Percentiles rank a stretch among this genome's conserved stretches.
phyloP scores from a whole-genome alignment of 2,888 invertebrate species.

The Eupithecia inturbata region DNA sequence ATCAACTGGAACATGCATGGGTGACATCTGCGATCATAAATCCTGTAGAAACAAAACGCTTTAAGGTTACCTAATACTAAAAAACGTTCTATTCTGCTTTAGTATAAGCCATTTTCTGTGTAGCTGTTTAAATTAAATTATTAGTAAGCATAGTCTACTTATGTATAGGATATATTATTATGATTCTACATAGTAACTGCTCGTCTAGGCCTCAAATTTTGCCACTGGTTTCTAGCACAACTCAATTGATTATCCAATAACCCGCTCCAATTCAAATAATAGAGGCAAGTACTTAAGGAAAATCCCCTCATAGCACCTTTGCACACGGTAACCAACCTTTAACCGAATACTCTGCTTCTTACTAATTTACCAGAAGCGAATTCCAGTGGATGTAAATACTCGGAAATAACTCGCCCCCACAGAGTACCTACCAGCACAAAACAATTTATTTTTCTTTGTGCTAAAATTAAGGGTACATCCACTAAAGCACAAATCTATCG shows the following conservation, averaged over 20 bases:
- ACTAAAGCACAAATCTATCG: slow-evolving; percentile 9
- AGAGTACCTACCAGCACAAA: slow-evolving; percentile 54
- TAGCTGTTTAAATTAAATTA: background rate
- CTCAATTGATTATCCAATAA: slow-evolving; percentile 23
- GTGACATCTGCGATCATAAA: background rate
- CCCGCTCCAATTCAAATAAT: slow-evolving; percentile 9
- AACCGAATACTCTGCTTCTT: slow-evolving; percentile 65
- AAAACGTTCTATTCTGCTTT: background rate
- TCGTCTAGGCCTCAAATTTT: background rate
- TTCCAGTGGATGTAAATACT: slow-evolving; percentile 70
- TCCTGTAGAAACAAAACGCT: background rate
- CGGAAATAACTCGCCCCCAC: slow-evolving; percentile 66
- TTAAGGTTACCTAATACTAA: background rate
- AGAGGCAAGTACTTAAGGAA: slow-evolving; percentile 35
- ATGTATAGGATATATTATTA: background rate
- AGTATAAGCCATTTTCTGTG: background rate
- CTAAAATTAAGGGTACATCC: slow-evolving; percentile 14
- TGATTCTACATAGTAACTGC: background rate
- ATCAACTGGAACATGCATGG: background rate
- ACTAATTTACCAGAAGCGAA: slow-evolving; percentile 75
- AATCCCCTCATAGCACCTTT: slow-evolving; percentile 44
- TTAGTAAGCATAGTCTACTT: background rate
- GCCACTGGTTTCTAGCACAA: background rate
- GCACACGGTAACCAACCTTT: slow-evolving; percentile 51
- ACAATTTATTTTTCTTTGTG: slow-evolving; percentile 62